Conservation (phyloP, 2,797 vertebrate genomes). For the Myripristis jacobus region DNA sequence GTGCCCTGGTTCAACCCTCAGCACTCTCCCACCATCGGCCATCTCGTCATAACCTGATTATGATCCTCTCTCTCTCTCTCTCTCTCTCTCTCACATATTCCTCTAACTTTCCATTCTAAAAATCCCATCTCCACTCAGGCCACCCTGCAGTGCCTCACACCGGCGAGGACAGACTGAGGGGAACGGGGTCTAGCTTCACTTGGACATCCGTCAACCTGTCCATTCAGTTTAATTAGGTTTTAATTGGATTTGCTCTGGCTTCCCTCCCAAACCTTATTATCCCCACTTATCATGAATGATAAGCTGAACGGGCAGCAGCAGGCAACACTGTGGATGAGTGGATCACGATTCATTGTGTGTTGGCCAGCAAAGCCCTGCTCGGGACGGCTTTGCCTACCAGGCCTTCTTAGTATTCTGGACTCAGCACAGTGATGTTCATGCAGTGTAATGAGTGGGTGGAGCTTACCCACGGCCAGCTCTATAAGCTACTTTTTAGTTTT, state of each 20-base stretch:
- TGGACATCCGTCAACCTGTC: conserved; percentile 9
- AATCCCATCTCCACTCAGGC: background rate
- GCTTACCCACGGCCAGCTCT: too few relatives aligned
- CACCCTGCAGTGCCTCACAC: background rate
- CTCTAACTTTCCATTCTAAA: background rate
- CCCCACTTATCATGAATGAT: conserved; percentile 15
- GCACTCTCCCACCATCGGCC: conserved; percentile 23
- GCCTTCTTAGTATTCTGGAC: conserved; percentile 2
- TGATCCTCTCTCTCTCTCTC: background rate
- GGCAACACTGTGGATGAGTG: conserved; percentile 13
- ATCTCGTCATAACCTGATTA: conserved; percentile 47
- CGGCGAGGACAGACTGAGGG: conserved; percentile 9
- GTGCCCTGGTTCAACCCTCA: conserved; percentile 58
- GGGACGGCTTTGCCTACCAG: conserved; percentile 13
- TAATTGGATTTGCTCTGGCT: conserved; percentile 39
- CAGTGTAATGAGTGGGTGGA: conserved; percentile 13
- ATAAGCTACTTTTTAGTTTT: too few relatives aligned
- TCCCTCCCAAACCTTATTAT: conserved; percentile 35
- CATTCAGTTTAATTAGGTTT: conserved; percentile 30
- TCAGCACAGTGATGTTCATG: background rate
- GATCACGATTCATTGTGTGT: conserved; percentile 28
- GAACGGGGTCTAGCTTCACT: conserved; percentile 4
- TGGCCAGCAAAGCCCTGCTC: conserved; percentile 21
- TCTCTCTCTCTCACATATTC: background rate
- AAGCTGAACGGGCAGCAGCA: conserved; percentile 32